Evolutionary conservation across 2,888 invertebrate species (phyloP).

Genomic region (Amiota minor): DNA sequence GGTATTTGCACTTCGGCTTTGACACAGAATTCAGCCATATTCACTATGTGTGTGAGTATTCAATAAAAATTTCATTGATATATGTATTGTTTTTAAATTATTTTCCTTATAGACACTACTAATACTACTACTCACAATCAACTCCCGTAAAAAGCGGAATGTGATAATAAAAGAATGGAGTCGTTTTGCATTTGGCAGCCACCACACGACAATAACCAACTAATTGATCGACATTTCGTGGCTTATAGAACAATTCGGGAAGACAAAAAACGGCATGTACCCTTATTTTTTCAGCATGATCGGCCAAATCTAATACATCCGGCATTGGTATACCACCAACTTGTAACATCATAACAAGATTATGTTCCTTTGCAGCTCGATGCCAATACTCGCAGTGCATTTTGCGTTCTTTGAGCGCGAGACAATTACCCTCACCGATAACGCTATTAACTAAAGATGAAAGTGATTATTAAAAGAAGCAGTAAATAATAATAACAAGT

Average conservation of each 20-base stretch:
- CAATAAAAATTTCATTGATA: constrained; percentile 1
- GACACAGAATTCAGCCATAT: constrained; percentile 81
- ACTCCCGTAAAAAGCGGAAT: constrained; percentile 83
- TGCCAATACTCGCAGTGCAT: constrained; percentile 79
- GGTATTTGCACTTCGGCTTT: constrained; percentile 79
- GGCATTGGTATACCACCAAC: constrained; percentile 81
- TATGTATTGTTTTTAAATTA: background rate
- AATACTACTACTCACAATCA: constrained; percentile 78
- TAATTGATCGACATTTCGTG: constrained; percentile 77
- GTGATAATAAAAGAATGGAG: constrained; percentile 88
- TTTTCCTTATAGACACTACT: background rate
- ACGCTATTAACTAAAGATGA: constrained; percentile 80
- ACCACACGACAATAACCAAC: constrained; percentile 80
- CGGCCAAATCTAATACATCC: constrained; percentile 81
- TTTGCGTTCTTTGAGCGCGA: constrained; percentile 81
- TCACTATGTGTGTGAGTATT: constrained; percentile 74
- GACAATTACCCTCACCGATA: constrained; percentile 82
- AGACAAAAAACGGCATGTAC: constrained; percentile 82
- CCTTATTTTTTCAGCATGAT: constrained; percentile 77
- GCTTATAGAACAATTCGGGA: constrained; percentile 86
- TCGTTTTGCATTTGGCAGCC: constrained; percentile 81
- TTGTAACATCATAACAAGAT: constrained; percentile 81
- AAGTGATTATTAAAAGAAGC: background rate
- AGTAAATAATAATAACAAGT: background rate
- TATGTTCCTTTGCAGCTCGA: constrained; percentile 75